A percentile compares a stretch with the other conserved stretches of the same genome.
Evolutionary conservation across 1,140 invertebrate genomes (phyloP).

Genomic region (Hyles euphorbiae): DNA sequence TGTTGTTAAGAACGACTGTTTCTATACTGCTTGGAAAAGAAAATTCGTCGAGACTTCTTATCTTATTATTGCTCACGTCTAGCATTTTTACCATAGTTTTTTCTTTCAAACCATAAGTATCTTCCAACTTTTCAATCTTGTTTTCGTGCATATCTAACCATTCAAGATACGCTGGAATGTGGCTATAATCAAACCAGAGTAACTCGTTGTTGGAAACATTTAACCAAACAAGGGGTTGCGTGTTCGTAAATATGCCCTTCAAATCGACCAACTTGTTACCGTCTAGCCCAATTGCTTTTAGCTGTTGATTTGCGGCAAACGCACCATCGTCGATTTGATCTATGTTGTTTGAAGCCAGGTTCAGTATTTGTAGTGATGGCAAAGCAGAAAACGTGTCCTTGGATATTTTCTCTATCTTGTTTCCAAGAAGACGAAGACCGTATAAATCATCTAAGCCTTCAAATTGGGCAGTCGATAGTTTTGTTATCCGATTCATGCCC

Average conservation of each 20-base stretch:
- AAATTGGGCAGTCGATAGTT: slow-evolving; percentile 78
- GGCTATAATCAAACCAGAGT: slow-evolving; percentile 82
- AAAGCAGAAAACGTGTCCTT: slow-evolving; percentile 81
- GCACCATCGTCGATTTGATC: slow-evolving; percentile 80
- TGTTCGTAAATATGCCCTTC: slow-evolving; percentile 81
- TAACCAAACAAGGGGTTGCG: slow-evolving; percentile 82
- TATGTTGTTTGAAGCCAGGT: slow-evolving; percentile 82
- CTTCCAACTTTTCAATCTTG: slow-evolving; percentile 80
- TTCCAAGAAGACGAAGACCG: slow-evolving; percentile 80
- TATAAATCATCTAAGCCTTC: slow-evolving; percentile 80
- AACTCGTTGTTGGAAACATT: slow-evolving; percentile 84
- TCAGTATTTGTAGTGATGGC: slow-evolving; percentile 81
- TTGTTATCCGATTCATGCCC: slow-evolving; percentile 85
- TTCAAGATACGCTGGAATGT: slow-evolving; percentile 81
- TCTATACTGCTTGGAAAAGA: slow-evolving; percentile 85
- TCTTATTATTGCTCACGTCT: slow-evolving; percentile 85
- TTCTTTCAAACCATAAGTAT: slow-evolving; percentile 84
- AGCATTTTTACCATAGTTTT: slow-evolving; percentile 87
- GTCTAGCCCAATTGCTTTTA: slow-evolving; percentile 82
- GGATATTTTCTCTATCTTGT: slow-evolving; percentile 81
- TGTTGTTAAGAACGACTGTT: slow-evolving; percentile 85
- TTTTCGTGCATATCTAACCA: slow-evolving; percentile 86
- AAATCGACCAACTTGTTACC: slow-evolving; percentile 82
- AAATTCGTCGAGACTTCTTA: slow-evolving; percentile 81
- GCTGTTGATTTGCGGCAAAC: slow-evolving; percentile 80